Base-by-base conservation (phyloP, 2,113 vertebrate species). In the Australoheros scitulus region DNA sequence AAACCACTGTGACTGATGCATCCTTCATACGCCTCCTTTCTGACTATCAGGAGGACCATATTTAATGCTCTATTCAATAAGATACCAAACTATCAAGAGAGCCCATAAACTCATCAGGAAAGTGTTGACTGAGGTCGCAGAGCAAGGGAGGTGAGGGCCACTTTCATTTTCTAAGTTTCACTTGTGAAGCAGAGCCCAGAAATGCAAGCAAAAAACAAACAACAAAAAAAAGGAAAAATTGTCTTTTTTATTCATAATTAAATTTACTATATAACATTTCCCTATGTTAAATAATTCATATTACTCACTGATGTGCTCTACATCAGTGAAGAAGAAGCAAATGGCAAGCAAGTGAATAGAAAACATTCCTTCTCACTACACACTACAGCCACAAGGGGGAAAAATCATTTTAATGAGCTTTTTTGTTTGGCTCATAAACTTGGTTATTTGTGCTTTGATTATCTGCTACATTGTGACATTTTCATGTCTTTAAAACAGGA, bases 241-340 rank as follows among this genome's bases (percentile, higher is more conserved):
- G 17, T 18, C 10, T 24, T 5, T 70, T 70, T 70, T 89, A 83
- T 81, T 52, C 57, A 85, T 79, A 81, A 84, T 81, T 81, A 79
- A 82, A 70, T 84, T 43, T 58, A 74, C 64, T 77, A 56, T 77
- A 15, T 34, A 82, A 82, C 84, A 76, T 91, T 87, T 78, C 38
- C 47, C 61, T 47, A 0, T 80, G 79, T 63, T 89, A 59, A 90
- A 88, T 84, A 77, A 76, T 85, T 80, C 43, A 86, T 63, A 63
- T 76, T 50, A 29, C 72, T 77, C 26, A 59, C 72, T 36, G 34
- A 38, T 79, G 76, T 61, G 50, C 14, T 32, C 29, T 55, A 64
- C 61, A 79, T 82, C 50, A 59, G 76, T 55, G 38, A 50, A 70
- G 43, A 59, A 86, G 43, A 76, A 56, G 72, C n/a, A 60, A 70